These are phyloP conservation scores for Poeciliopsis paucimaculata DNA, from an alignment of 2,797 vertebrate genomes.

Conservation along the genomic window DNA sequence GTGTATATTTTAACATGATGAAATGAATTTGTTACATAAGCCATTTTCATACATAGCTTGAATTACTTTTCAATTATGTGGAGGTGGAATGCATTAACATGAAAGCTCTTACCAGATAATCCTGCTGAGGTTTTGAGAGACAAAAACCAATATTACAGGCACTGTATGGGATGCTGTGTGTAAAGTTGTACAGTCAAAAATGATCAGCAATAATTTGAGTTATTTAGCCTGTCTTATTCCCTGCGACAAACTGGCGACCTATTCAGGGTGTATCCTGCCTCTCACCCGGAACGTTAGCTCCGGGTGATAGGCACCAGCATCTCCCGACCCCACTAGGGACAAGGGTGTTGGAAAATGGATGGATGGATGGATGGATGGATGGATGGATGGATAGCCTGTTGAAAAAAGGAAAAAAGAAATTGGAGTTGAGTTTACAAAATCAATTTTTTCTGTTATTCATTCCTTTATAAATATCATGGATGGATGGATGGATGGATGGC, in stretches of 20 bases:
- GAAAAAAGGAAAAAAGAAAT: too few relatives aligned
- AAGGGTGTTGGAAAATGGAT: too few relatives aligned
- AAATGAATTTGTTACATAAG: not conserved
- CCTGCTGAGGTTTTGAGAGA: not conserved
- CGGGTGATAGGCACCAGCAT: too few relatives aligned
- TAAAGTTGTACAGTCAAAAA: not conserved
- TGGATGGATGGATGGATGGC: not conserved
- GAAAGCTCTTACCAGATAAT: not conserved
- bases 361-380: too few relatives aligned
- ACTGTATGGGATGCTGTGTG: not conserved
- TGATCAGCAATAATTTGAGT: not conserved
- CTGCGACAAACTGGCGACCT: too few relatives aligned
- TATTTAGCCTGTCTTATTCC: not conserved
- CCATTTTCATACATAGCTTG: not conserved
- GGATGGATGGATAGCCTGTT: too few relatives aligned
- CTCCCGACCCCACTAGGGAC: too few relatives aligned
- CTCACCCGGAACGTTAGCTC: too few relatives aligned
- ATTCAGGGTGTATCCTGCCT: too few relatives aligned
- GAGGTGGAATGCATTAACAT: not conserved
- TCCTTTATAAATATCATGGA: too few relatives aligned
- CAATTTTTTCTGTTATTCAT: too few relatives aligned
- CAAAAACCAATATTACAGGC: not conserved
- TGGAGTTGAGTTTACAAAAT: too few relatives aligned
- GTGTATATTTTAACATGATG: not conserved
- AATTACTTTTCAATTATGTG: not conserved